phyloP scores from a whole-genome alignment of 1,140 invertebrate genomes.

The Drosophila pectinifera region DNA sequence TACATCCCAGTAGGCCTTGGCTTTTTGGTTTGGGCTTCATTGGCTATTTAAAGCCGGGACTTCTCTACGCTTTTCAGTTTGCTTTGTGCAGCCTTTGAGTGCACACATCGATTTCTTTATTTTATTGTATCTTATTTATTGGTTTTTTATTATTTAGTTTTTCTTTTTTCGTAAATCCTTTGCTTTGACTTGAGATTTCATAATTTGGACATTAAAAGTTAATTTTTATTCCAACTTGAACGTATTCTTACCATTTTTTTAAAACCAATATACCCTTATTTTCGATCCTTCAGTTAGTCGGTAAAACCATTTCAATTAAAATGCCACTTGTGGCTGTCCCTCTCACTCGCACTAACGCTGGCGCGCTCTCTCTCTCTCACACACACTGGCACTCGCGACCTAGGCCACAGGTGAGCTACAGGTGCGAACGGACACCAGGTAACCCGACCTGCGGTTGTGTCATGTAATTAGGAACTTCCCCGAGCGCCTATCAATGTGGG shows the following conservation, averaged over 20 bases:
- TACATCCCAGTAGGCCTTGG: background rate
- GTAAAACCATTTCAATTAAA: constrained; percentile 77
- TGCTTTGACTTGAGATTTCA: too few relatives aligned
- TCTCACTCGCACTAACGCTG: too few relatives aligned
- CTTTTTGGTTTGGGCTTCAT: background rate
- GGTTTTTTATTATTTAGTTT: too few relatives aligned
- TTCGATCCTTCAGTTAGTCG: too few relatives aligned
- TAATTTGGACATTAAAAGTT: too few relatives aligned
- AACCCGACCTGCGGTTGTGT: constrained; percentile 70
- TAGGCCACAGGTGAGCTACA: constrained; percentile 41
- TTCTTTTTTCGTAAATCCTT: too few relatives aligned
- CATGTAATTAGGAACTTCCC: constrained; percentile 80
- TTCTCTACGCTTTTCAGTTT: background rate
- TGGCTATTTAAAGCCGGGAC: too few relatives aligned
- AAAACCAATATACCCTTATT: constrained; percentile 1
- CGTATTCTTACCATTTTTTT: background rate
- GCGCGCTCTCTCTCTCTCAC: background rate
- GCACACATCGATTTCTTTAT: background rate
- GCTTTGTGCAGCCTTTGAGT: background rate
- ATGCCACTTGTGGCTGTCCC: constrained; percentile 47
- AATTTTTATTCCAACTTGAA: too few relatives aligned
- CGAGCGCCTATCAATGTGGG: constrained; percentile 29
- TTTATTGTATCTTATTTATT: background rate
- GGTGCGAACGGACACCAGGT: constrained; percentile 43
- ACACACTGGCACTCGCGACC: background rate